Conservation (phyloP, 2,797 vertebrate genomes). For the Champsocephalus gunnari region DNA sequence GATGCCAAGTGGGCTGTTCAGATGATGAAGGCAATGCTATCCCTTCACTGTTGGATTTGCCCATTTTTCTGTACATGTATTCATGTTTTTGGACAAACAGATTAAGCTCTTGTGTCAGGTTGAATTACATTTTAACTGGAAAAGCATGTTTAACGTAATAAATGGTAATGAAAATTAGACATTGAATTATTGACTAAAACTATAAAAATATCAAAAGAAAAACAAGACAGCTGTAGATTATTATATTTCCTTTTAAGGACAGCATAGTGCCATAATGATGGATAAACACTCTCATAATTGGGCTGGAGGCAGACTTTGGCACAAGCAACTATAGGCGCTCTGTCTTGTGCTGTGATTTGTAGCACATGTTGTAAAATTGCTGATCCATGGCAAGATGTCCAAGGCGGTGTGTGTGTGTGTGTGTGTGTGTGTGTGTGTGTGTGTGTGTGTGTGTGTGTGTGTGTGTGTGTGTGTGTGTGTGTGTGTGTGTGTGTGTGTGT, state of each 20-base stretch:
- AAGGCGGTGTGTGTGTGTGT: conserved; percentile 8
- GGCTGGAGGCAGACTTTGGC: conserved; percentile 41
- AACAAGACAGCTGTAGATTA: background rate
- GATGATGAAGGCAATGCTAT: conserved; percentile 1
- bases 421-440: background rate
- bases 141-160: background rate
- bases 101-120: background rate
- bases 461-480: no score
- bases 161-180: background rate
- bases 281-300: conserved; percentile 36
- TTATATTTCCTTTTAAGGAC: conserved; percentile 12
- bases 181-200: background rate
- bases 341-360: conserved; percentile 34
- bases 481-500: no score
- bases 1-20: conserved; percentile 50
- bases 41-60: conserved; percentile 9
- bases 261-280: conserved; percentile 29
- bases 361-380: conserved; percentile 31
- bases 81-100: conserved; percentile 1
- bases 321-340: conserved; percentile 11
- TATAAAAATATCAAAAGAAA: background rate
- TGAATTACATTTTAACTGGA: background rate
- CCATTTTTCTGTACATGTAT: conserved; percentile 1
- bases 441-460: no score
- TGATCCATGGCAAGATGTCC: conserved; percentile 39